Evolutionary conservation across 2,113 vertebrate species (phyloP).

Genomic region (Misgurnus mizolepis): DNA sequence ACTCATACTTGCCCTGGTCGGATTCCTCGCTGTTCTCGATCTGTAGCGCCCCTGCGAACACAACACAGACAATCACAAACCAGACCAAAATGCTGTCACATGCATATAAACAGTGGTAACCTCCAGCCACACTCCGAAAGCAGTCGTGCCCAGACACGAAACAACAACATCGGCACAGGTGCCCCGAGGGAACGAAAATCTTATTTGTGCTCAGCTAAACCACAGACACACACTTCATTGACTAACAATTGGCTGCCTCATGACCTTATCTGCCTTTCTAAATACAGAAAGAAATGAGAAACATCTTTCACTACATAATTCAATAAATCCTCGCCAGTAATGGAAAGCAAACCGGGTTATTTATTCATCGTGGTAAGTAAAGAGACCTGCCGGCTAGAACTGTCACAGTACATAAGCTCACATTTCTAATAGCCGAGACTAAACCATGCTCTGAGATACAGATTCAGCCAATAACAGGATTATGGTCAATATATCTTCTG

Average conservation of each 20-base stretch:
- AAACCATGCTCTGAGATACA: background rate
- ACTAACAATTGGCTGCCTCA: slow-evolving; percentile 14
- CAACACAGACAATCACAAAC: slow-evolving; percentile 52
- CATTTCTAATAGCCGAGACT: slow-evolving; percentile 15
- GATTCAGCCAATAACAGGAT: background rate
- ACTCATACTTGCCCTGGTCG: slow-evolving; percentile 99
- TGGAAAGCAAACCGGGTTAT: slow-evolving; percentile 26
- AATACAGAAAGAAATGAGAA: slow-evolving; percentile 19
- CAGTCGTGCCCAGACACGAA: slow-evolving; percentile 27
- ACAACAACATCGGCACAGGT: background rate
- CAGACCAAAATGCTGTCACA: background rate
- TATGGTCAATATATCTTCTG: slow-evolving; percentile 17
- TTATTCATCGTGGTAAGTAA: slow-evolving; percentile 29
- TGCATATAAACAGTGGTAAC: slow-evolving; percentile 21
- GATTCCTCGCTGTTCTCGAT: slow-evolving; percentile 98
- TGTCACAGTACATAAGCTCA: slow-evolving; percentile 1
- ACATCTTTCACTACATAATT: slow-evolving; percentile 28
- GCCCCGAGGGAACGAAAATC: background rate
- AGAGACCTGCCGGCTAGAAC: slow-evolving; percentile 10
- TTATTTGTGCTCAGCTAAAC: slow-evolving; percentile 2
- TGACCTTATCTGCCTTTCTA: slow-evolving; percentile 16
- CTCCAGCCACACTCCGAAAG: background rate
- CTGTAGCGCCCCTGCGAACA: slow-evolving; percentile 89
- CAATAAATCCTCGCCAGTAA: slow-evolving; percentile 19
- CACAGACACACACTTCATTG: background rate